Base-by-base conservation (phyloP, 2,888 invertebrate species). In the Oegoconia quadripuncta region DNA sequence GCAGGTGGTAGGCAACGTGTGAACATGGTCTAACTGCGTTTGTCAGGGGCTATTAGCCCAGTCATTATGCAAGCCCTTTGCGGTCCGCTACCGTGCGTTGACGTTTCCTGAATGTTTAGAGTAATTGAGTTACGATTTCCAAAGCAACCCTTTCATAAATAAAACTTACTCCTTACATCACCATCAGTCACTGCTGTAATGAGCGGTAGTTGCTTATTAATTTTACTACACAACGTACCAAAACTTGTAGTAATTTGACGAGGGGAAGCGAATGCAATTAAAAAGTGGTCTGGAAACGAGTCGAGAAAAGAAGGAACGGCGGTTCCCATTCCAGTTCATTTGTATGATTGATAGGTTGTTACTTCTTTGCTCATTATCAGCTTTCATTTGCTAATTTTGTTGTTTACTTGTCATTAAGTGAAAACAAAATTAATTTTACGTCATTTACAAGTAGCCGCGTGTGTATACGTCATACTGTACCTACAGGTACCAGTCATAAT, bases 71-170 rank as follows among this genome's bases (percentile, higher is more conserved):
- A 73, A 78, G 52, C 59, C 60, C 57, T 51, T 48, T 45, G 48
- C 32, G 13, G 31, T 41, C 40, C 41, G 59, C 64, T 60, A 63
- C 66, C 57, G 64, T 60, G 52, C 59, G 53, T 53, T 65, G 70
- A 71, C 66, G 61, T 70, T 79, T 79, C 76, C 78, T 75, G 65
- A 64, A 67, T 65, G 66, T 60, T 66, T 64, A 51, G 59, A 67
- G 67, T 68, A 72, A 72, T 74, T 71, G 68, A 73, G 59, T 70
- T 63, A 64, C 59, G 59, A 69, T 64, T 64, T 64, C 64, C 59
- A 60, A 63, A 62, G 62, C 70, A 66, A 60, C 59, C 55, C 48
- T 39, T 45, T 42, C 41, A 32, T 37, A 28, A 35, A 52, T 64
- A 63, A 62, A 65, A 62, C 60, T 46, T 52, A 45, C 49, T 45